phyloP scores from a whole-genome alignment of 2,113 vertebrate genomes.

The Anseranas semipalmata region DNA sequence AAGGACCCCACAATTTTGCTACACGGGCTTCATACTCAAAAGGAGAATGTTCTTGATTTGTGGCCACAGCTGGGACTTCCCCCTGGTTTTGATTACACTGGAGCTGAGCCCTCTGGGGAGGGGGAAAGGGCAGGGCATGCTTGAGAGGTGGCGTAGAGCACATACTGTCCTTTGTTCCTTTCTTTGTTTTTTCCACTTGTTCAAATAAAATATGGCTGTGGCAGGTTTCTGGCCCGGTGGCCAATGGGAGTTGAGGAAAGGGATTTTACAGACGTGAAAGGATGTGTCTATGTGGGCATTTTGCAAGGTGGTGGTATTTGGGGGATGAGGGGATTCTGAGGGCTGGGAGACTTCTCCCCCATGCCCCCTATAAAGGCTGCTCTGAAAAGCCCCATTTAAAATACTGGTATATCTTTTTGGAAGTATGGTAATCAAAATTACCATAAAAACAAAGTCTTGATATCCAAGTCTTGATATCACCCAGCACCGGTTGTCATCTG shows the following conservation, averaged over 20 bases:
- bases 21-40: rapidly evolving
- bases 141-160: background rate
- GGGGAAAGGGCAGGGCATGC: background rate
- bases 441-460: background rate
- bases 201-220: background rate
- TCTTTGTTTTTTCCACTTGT: background rate
- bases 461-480: background rate
- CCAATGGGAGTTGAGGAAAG: background rate
- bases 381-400: background rate
- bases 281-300: background rate
- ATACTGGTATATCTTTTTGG: background rate
- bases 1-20: background rate
- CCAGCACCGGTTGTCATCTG: background rate
- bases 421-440: background rate
- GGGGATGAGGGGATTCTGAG: background rate
- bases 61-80: constrained; percentile 1
- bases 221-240: background rate
- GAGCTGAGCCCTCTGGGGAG: background rate
- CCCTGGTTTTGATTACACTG: background rate
- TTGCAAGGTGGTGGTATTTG: background rate
- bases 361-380: background rate
- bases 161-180: background rate
- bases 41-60: background rate
- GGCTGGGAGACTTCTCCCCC: background rate
- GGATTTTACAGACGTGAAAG: background rate